phyloP scores from a whole-genome alignment of 2,888 invertebrate species.

The Xestobium rufovillosum region DNA sequence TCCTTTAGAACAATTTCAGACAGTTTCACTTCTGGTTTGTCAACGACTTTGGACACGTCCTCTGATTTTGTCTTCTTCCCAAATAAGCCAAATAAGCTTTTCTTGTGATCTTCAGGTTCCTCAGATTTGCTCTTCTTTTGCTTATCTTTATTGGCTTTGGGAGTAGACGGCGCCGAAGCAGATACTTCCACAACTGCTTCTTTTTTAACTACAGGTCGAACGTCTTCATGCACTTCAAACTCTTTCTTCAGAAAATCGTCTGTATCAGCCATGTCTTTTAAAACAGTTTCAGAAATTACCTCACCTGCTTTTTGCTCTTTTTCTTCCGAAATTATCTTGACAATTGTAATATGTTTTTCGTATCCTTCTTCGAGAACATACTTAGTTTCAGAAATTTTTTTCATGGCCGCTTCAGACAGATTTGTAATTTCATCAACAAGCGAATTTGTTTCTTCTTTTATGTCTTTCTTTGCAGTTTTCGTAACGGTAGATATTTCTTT shows the following conservation, averaged over 20 bases:
- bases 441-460: constrained; percentile 4
- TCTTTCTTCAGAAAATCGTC: constrained; percentile 30
- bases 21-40: neutral
- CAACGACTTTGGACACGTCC: neutral
- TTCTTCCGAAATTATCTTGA: neutral
- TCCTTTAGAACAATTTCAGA: constrained; percentile 14
- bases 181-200: constrained; percentile 4
- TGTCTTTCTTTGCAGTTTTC: constrained; percentile 2
- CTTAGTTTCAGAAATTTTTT: too few relatives aligned
- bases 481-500: neutral
- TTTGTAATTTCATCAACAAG: too few relatives aligned
- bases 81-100: constrained; percentile 8
- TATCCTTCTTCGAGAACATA: neutral
- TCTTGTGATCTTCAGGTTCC: constrained; percentile 6
- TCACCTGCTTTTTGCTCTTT: neutral
- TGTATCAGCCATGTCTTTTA: constrained; percentile 24
- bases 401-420: too few relatives aligned
- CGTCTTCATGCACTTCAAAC: constrained; percentile 25
- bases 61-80: neutral
- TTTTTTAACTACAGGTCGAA: constrained; percentile 16
- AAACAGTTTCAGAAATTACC: constrained; percentile 12
- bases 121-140: neutral
- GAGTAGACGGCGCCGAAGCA: constrained; percentile 4
- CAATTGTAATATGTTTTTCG: neutral
- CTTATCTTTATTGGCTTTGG: neutral